Base-by-base conservation (phyloP, 2,888 invertebrate genomes). In the Spicauda simplicius region DNA sequence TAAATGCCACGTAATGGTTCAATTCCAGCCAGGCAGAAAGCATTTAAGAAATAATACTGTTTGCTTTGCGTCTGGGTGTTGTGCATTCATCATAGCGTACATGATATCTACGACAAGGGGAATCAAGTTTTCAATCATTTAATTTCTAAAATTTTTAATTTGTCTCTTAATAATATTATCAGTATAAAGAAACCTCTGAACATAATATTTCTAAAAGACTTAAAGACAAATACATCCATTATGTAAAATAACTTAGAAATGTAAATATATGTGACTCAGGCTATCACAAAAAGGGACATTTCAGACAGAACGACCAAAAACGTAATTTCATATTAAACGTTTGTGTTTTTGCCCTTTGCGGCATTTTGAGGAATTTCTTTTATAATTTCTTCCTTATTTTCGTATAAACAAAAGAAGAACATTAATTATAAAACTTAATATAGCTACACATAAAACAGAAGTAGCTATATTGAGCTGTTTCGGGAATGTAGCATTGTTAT, bases 161-260 rank as follows among this genome's bases (percentile, higher is more conserved):
- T n/a, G n/a, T n/a, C n/a, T 14, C 41, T 41, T 14, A 41, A 41
- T 2, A 41, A 30, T 30, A 11, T 11, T 14, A 14, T 12, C 14
- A 14, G 14, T 1, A 41, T 41, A 10, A 41, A 14, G 14, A 41
- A 41, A 14, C 3, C 3, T 12, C 41, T 41, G 16, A 48, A 1
- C 1, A 48, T n/a, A 16, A 48, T 48, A n/a, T 7, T 48, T 16
- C 4, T 48, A 48, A 56, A 64, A 52, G 37, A 37, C 2, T 25
- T 25, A 4, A 25, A 25, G 25, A 25, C 25, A 58, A 65, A 53
- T 48, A 16, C 41, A n/a, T 16, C 25, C 25, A 66, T 60, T 66
- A 60, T 55, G 55, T 20, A 55, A 60, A 66, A 66, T 54, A 66
- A 66, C 54, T 59, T 66, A 55, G 60, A 66, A 66, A 60, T 60